Percentiles rank a stretch among this genome's conserved stretches.
Conservation (phyloP, 2,888 invertebrate genomes). For the Nephrotoma appendiculata region DNA sequence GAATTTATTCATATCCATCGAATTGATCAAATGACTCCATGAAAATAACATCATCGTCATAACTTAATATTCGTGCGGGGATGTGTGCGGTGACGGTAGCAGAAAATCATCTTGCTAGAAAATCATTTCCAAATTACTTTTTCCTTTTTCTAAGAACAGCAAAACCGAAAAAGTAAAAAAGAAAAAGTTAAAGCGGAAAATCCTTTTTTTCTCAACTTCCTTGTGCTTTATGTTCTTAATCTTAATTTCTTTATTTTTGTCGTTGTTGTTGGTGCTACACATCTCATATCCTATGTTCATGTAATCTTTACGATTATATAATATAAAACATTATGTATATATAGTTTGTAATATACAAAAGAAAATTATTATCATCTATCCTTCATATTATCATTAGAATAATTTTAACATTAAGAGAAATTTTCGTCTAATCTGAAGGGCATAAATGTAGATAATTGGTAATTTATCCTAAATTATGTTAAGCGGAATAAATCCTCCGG, state of each 20-base stretch:
- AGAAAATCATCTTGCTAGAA: background rate
- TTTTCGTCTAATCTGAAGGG: background rate
- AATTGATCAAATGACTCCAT: background rate
- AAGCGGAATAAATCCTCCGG: background rate
- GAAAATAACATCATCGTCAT: background rate
- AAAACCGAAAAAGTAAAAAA: background rate
- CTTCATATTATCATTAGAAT: background rate
- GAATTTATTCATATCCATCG: background rate
- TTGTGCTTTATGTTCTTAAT: background rate
- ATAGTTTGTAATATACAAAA: background rate
- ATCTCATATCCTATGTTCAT: background rate
- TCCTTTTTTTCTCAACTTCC: background rate
- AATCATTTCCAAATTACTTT: background rate
- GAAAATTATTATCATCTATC: background rate
- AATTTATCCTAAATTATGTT: background rate
- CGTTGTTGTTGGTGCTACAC: background rate
- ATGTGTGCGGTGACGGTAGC: background rate
- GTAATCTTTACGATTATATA: background rate
- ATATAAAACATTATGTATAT: background rate
- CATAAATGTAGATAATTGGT: background rate
- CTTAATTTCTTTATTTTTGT: background rate
- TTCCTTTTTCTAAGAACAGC: background rate
- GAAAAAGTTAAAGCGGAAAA: background rate
- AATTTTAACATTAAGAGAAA: background rate
- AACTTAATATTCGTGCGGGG: background rate